These are phyloP conservation scores for Drosophila setosimentum DNA, from an alignment of 2,888 invertebrate genomes.

Conservation along the genomic window DNA sequence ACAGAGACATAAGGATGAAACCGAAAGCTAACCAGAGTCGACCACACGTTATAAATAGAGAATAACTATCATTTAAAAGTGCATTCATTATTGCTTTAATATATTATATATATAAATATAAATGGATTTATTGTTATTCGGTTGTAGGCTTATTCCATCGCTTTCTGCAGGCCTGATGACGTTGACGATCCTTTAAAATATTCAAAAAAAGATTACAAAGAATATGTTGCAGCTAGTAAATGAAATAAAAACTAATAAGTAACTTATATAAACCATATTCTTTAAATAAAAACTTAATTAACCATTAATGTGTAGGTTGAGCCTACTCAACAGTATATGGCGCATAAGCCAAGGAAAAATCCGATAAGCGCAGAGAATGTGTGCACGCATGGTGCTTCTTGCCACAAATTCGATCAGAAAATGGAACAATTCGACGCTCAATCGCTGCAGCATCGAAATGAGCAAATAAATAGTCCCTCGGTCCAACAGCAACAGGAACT, in stretches of 20 bases:
- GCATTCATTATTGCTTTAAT: background rate
- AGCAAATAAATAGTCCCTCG: background rate
- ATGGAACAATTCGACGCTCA: background rate
- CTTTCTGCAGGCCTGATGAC: background rate
- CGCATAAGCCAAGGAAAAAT: background rate
- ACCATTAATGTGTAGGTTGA: background rate
- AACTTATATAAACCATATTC: background rate
- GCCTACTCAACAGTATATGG: background rate
- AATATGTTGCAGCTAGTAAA: background rate
- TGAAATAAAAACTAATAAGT: background rate
- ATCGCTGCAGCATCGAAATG: background rate
- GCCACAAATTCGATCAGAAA: background rate
- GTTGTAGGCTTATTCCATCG: background rate
- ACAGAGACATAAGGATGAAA: background rate
- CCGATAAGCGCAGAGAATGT: background rate
- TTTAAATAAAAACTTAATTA: background rate
- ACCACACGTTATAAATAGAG: background rate
- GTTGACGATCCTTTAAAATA: background rate
- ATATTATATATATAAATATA: background rate
- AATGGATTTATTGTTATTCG: background rate
- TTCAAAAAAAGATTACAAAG: background rate
- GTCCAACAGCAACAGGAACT: too few relatives aligned
- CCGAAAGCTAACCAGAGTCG: background rate
- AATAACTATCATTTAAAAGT: background rate
- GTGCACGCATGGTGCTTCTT: background rate